phyloP scores from a whole-genome alignment of 1,140 invertebrate species.

The Halictus rubicundus region DNA sequence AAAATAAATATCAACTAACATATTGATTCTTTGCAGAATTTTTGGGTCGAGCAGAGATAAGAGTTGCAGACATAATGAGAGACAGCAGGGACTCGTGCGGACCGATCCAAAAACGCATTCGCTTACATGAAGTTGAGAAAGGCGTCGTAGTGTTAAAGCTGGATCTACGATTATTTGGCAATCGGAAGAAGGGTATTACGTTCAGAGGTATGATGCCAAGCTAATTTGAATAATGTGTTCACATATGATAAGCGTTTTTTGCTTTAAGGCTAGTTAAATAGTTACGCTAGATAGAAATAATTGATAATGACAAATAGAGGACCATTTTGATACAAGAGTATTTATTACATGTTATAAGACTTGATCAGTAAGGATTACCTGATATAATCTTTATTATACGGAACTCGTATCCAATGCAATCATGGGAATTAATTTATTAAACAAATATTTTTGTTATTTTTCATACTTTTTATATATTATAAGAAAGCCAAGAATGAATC shows the following conservation, averaged over 20 bases:
- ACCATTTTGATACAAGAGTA: conserved; percentile 20
- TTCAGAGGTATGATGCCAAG: background rate
- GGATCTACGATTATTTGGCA: conserved; percentile 86
- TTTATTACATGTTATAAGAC: conserved; percentile 24
- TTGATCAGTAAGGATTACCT: conserved; percentile 2
- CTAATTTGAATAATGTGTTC: background rate
- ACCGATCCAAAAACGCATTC: conserved; percentile 86
- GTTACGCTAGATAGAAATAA: background rate
- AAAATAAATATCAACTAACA: background rate
- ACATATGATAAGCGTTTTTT: background rate
- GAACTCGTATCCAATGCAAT: conserved; percentile 13
- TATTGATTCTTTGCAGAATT: conserved; percentile 83
- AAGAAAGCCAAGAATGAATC: background rate
- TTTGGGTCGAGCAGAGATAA: conserved; percentile 88
- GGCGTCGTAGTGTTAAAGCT: conserved; percentile 88
- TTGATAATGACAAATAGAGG: background rate
- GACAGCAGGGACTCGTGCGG: conserved; percentile 84
- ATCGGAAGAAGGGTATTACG: conserved; percentile 37
- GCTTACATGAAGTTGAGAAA: conserved; percentile 86
- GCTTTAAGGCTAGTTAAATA: background rate
- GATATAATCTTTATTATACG: background rate
- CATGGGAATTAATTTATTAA: conserved; percentile 6
- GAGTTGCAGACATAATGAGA: conserved; percentile 85
- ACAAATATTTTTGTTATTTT: conserved; percentile 7
- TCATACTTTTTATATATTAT: background rate